Conservation (phyloP, 1,140 invertebrate species). For the Drosophila rhopaloa region DNA sequence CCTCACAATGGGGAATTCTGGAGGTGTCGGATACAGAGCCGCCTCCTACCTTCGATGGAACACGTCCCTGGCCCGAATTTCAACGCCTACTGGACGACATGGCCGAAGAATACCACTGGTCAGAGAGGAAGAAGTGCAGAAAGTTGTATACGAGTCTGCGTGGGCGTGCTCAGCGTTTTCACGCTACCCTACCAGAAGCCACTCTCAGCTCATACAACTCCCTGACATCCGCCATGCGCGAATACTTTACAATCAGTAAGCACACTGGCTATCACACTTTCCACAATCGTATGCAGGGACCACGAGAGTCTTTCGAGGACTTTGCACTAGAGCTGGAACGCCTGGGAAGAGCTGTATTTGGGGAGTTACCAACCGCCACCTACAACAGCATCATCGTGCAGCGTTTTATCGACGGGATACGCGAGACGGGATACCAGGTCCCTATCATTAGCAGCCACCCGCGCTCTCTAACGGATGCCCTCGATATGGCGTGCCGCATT, state of each 20-base stretch:
- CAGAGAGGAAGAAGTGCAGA: neutral
- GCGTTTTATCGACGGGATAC: neutral
- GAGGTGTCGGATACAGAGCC: slow-evolving; percentile 1
- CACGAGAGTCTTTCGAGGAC: neutral
- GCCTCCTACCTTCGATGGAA: too few species aligned
- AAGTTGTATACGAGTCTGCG: slow-evolving; percentile 3
- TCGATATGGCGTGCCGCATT: neutral
- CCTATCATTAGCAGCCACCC: too few species aligned
- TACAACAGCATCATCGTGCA: slow-evolving; percentile 1
- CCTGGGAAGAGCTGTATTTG: neutral
- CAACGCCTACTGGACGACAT: neutral
- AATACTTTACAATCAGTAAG: neutral
- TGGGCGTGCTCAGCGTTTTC: neutral
- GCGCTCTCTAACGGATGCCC: neutral
- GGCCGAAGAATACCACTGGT: neutral
- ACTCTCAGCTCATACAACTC: neutral
- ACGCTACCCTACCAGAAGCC: neutral
- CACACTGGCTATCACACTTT: neutral
- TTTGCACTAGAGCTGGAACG: neutral
- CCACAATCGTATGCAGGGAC: neutral
- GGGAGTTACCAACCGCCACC: neutral
- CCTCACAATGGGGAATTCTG: neutral
- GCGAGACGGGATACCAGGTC: slow-evolving; percentile 1
- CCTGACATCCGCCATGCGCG: neutral
- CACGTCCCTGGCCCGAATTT: too few species aligned